Evolutionary conservation across 2,888 invertebrate species (phyloP).

Genomic region (Congeria kusceri): DNA sequence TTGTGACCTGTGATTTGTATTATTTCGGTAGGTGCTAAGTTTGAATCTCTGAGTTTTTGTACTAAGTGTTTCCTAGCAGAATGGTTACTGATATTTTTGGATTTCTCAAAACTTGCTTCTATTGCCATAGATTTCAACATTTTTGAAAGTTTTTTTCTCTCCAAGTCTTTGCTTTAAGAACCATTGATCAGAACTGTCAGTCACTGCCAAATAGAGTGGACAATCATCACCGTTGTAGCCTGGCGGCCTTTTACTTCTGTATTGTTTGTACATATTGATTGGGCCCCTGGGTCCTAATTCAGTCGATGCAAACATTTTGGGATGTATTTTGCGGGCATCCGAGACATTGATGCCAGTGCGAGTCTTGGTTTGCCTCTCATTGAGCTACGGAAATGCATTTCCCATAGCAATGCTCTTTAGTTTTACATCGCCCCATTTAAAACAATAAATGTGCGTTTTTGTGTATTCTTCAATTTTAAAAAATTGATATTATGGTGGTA

Average conservation of each 20-base stretch:
- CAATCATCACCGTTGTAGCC: too few species aligned
- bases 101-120: neutral
- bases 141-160: neutral
- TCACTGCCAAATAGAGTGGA: neutral
- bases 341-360: neutral
- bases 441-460: neutral
- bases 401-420: neutral
- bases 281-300: too few species aligned
- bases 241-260: too few species aligned
- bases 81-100: neutral
- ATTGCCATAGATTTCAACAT: slow-evolving; percentile 1
- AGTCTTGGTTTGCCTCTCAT: neutral
- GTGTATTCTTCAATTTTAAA: neutral
- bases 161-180: too few species aligned
- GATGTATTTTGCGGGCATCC: neutral
- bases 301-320: neutral
- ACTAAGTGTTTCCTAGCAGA: slow-evolving; percentile 3
- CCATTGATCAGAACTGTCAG: too few species aligned
- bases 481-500: too few species aligned
- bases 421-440: neutral
- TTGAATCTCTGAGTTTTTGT: neutral
- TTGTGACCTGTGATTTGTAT: neutral
- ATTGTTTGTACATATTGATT: too few species aligned
- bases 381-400: neutral
- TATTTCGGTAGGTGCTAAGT: neutral